Base-by-base conservation (phyloP, 2,797 vertebrate species). In the Gadopsis bispinosus region DNA sequence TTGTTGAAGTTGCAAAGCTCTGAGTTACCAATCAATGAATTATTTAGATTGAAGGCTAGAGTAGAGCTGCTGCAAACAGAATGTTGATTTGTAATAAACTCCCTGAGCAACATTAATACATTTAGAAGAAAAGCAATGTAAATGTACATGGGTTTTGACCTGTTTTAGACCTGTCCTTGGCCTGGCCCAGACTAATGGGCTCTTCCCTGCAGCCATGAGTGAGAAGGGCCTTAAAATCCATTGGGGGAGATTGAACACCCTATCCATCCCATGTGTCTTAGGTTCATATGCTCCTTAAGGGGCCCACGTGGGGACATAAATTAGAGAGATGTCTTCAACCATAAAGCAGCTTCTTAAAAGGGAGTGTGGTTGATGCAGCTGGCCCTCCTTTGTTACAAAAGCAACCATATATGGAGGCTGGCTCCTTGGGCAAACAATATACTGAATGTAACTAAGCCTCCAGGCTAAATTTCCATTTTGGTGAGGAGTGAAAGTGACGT, bases 241-340 rank as follows among this genome's bases (percentile, higher is more conserved):
- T 9, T 75, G 83, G 43, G 61, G 48, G 29, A 67, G 65, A 39
- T 58, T 75, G 73, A 88, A 84, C 79, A 87, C 69, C 69, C 73
- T 50, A 73, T 82, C 87, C 79, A 78, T 76, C 79, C 79, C 79
- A 71, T 85, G 83, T 69, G 73, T 88, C 79, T 89, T 83, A 85
- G 89, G 83, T 87, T 94, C 86, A 85, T 83, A 58, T 63, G 87
- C 89, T 87, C 84, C 89, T 89, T 86, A 71, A 91, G 92, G 88
- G 86, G 85, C 87, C 89, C 80, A 54, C 19, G 26, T 77, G 87
- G 85, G 81, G 77, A 87, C 73, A 89, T 94, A 94, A 94, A 94
- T 95, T 91, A 94, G 79, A 88, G 77, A 80, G 72, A 89, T 82
- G 87, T 92, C 89, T 84, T 90, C 83, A 62, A 80, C 91, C 88